A percentile compares a stretch with the other conserved stretches of the same genome.
Conservation (phyloP, 1,140 invertebrate genomes). For the Drosophila murphyi region DNA sequence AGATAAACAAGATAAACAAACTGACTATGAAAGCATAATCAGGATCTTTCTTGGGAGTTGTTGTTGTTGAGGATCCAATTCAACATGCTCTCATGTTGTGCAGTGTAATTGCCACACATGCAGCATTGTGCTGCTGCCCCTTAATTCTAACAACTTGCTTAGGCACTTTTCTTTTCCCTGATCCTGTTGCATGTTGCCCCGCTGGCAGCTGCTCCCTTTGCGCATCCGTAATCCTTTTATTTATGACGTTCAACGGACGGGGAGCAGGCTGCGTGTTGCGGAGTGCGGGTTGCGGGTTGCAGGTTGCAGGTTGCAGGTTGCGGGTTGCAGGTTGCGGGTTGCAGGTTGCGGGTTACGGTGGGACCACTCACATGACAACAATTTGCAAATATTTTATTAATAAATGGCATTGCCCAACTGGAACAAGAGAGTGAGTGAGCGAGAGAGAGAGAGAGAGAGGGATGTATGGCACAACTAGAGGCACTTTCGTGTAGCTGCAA, state of each 20-base stretch:
- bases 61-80: background rate
- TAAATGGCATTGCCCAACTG: conserved; percentile 74
- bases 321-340: too few species aligned
- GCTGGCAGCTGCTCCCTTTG: conserved; percentile 11
- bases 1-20: too few species aligned
- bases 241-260: conserved; percentile 62
- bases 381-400: conserved; percentile 83
- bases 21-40: too few species aligned
- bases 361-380: conserved; percentile 67
- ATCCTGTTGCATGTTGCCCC: conserved; percentile 14
- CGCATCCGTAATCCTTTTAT: conserved; percentile 52
- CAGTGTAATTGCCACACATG: conserved; percentile 74
- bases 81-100: conserved; percentile 22
- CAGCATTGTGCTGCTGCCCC: conserved; percentile 57
- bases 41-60: background rate
- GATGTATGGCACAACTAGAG: conserved; percentile 6
- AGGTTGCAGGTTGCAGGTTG: conserved; percentile 3
- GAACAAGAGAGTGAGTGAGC: conserved; percentile 1
- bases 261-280: conserved; percentile 29
- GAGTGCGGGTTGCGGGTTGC: too few species aligned
- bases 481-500: background rate
- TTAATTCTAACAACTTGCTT: conserved; percentile 82
- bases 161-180: conserved; percentile 30
- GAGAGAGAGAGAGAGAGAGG: background rate
- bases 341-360: conserved; percentile 13